These are phyloP conservation scores for Archocentrus centrarchus DNA, from an alignment of 2,113 vertebrate species.

Conservation along the genomic window DNA sequence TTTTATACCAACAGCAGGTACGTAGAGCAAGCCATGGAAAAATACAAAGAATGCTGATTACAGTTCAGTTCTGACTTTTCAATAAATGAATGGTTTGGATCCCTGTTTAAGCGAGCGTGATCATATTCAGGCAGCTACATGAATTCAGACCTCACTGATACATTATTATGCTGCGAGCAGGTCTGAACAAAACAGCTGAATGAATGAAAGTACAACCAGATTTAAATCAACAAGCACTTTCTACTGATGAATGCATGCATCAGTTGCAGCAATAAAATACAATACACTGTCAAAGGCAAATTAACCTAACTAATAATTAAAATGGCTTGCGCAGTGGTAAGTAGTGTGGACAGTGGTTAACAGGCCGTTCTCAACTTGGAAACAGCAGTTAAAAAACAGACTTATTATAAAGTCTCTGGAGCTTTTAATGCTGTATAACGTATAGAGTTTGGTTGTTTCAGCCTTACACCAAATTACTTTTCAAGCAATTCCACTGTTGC, in stretches of 20 bases:
- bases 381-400: slow-evolving; percentile 11
- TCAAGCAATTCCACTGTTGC: slow-evolving; percentile 6
- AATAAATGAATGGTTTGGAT: not conserved
- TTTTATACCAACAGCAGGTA: slow-evolving; percentile 34
- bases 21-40: not conserved
- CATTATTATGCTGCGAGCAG: not conserved
- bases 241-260: not conserved
- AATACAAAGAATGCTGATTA: not conserved
- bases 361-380: not conserved
- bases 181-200: not conserved
- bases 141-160: not conserved
- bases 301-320: not conserved
- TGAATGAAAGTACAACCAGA: too few relatives aligned
- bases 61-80: not conserved
- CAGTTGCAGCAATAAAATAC: not conserved
- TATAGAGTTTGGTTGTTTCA: slow-evolving; percentile 6
- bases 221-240: too few relatives aligned
- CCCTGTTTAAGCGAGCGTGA: not conserved
- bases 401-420: not conserved
- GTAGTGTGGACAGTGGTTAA: not conserved
- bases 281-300: too few relatives aligned
- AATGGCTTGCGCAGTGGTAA: not conserved
- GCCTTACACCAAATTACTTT: slow-evolving; percentile 12
- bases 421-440: slow-evolving; percentile 1
- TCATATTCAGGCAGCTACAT: not conserved